Base-by-base conservation (phyloP, 2,113 vertebrate genomes). In the Gadus macrocephalus region DNA sequence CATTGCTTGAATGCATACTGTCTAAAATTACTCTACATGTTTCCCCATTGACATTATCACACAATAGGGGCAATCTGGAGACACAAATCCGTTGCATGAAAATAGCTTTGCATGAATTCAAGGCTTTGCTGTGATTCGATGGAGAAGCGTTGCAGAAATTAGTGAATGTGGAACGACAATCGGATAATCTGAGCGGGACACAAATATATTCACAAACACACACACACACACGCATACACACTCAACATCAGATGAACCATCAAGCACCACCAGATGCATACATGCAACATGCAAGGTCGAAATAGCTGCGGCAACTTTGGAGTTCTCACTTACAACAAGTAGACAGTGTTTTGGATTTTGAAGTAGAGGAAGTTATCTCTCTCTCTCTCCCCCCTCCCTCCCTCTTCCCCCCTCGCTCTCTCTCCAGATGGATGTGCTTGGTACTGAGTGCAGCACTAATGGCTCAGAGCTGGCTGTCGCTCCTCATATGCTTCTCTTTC, bases 111-210 rank as follows among this genome's bases (percentile, higher is more conserved):
- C 11, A 9, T 49, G 42, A 49, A 14, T 14, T 14, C 42, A 14
- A 9, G 8, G 42, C 42, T 12, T 49, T 49, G 9, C 42, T 12
- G 42, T 49, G 9, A 49, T 68, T n/a, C 60, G 42, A 65, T 58
- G 74, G 72, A 73, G 82, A 83, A 4, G 67, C 84, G 75, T 66
- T 79, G 73, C 72, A 64, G 78, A 69, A 17, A 70, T 85, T 82
- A 63, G 80, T 82, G 86, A 81, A 88, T 83, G 65, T 64, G 86
- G 80, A 66, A 72, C 74, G 74, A 72, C 74, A 81, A 76, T 80
- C 71, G 55, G 80, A 76, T 64, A 72, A 64, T 82, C 78, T 74
- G 74, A 65, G 70, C 61, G 73, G 85, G 82, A 85, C 74, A 81
- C 74, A 60, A 62, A 35, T 35, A 7, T n/a, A 1, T n/a, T 55